Evolutionary conservation across 2,888 invertebrate species (phyloP), one percentile per base, ranked within the genome.

Genomic region (Sphinx pinastri): DNA sequence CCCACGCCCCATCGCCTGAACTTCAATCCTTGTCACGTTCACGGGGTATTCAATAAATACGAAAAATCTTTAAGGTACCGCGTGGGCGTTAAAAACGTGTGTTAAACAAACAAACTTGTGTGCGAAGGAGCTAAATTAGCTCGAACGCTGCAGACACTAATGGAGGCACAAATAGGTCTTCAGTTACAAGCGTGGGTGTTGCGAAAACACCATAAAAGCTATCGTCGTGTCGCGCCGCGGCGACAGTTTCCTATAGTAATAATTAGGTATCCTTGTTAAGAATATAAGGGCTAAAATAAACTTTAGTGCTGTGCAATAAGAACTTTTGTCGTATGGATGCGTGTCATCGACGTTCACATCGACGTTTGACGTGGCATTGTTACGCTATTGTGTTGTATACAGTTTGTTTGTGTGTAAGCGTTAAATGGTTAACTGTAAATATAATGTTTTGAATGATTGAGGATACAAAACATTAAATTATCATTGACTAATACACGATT

Each of bases 161-260:
- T 63, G 49, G 63, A 49, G 13, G 49, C 63, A 49, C 47, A 63
- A 63, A 49, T 63, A 49, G 47, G 63, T 49, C 47, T 63, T 19
- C 47, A 19, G 63, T 63, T 63, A 63, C 63, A 49, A 47, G 49
- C 49, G 63, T 63, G 63, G 63, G 49, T 12, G 47, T 63, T 19
- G 63, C 49, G 19, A 63, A 63, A 13, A 63, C 63, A 63, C 63
- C 63, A 63, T 49, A 49, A 49, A 63, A 49, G 49, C 49, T 63
- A 63, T 63, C 63, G 25, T 19, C 25, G 49, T 13, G 47, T 47
- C 47, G 47, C 60, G 19, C 19, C 11, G 47, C 11, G 60, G 63
- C 19, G 49, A 47, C 49, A 19, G 13, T 63, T 19, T 63, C 19
- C 49, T 63, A 49, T 63, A 19, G 19, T 49, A 47, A 60, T 60